phyloP scores from a whole-genome alignment of 2,888 invertebrate species.

The Poecilobothrus nobilitatus region DNA sequence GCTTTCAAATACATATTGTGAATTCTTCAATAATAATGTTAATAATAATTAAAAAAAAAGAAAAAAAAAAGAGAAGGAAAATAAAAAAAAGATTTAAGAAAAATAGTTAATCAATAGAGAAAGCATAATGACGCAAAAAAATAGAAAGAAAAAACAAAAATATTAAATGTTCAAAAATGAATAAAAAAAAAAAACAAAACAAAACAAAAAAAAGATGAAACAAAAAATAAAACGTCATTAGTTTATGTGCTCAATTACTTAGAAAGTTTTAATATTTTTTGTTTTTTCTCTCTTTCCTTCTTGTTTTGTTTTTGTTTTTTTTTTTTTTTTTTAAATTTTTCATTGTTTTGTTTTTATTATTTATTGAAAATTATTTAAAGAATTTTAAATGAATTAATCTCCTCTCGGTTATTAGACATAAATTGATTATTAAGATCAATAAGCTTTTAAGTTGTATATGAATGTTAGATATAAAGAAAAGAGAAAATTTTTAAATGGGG shows the following conservation, averaged over 20 bases:
- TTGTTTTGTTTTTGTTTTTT: no score
- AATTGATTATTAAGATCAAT: neutral
- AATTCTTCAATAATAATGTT: neutral
- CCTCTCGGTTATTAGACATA: neutral
- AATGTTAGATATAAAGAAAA: no score
- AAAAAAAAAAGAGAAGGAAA: neutral
- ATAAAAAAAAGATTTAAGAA: neutral
- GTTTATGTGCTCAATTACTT: neutral
- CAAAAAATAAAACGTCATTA: no score
- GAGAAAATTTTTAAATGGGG: no score
- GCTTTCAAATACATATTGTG: neutral
- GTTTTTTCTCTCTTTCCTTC: no score
- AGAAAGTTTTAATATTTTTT: neutral
- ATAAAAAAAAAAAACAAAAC: no score
- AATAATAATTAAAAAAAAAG: neutral
- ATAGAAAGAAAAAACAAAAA: neutral
- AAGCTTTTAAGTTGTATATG: neutral
- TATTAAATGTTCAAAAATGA: no score
- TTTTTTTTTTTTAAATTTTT: no score
- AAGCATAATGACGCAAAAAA: conserved; percentile 4
- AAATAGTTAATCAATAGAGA: neutral
- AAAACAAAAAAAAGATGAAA: no score
- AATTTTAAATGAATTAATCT: neutral
- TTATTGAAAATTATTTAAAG: neutral
- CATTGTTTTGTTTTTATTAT: no score